These are phyloP conservation scores for Stichodactyla mertensii DNA, from an alignment of 64 coral and sea anemone genomes.

Conservation along the genomic window DNA sequence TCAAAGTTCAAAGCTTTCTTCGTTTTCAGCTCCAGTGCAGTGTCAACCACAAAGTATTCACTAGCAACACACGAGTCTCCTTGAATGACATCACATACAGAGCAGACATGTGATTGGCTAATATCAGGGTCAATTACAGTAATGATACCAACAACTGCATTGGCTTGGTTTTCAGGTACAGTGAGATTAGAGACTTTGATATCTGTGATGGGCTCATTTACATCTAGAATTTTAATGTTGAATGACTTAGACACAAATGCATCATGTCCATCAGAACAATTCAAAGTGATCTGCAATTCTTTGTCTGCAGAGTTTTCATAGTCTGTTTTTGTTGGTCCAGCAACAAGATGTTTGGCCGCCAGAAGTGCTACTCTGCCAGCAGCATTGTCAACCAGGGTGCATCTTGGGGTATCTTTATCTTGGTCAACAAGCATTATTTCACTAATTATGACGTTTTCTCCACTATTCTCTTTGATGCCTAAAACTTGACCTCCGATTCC, in stretches of 20 bases:
- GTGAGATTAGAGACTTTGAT: constrained; percentile 18
- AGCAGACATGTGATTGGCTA: constrained; percentile 56
- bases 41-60: constrained; percentile 40
- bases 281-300: constrained; percentile 50
- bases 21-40: constrained; percentile 45
- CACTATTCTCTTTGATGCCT: constrained; percentile 64
- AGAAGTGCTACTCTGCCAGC: constrained; percentile 45
- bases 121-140: constrained; percentile 62
- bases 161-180: constrained; percentile 66
- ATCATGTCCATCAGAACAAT: constrained; percentile 67
- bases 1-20: constrained; percentile 70
- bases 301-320: constrained; percentile 38
- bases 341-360: constrained; percentile 21
- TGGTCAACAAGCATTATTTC: constrained; percentile 59
- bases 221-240: constrained; percentile 58
- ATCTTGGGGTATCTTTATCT: constrained; percentile 51
- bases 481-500: background rate
- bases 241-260: constrained; percentile 47
- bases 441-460: constrained; percentile 52
- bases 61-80: background rate
- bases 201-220: constrained; percentile 70
- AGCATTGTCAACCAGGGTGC: constrained; percentile 44
- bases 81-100: constrained; percentile 31
- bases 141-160: constrained; percentile 62
- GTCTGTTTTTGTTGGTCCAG: constrained; percentile 59